Base-by-base conservation (phyloP, 2,888 invertebrate species). In the Heliconius sara region DNA sequence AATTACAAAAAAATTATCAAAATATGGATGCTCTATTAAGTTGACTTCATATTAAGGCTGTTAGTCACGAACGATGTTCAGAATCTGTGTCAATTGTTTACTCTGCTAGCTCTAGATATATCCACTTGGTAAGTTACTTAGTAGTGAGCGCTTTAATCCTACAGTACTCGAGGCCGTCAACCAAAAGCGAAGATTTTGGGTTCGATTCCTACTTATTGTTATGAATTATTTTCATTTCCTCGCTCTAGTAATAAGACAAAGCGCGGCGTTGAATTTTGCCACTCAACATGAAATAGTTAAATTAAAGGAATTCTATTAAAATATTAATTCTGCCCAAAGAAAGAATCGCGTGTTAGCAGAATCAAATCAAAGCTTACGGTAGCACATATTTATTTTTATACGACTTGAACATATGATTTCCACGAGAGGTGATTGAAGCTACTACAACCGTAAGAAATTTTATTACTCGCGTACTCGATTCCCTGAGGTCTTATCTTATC, bases 401-500 rank as follows among this genome's bases (percentile, higher is more conserved):
- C 5, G 52, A 52, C 4, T 6, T 52, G 47, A 47, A 16, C 12
- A 19, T 22, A 19, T 60, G 13, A 60, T 3, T n/a, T 22, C 60
- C n/a, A 10, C n/a, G n/a, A n/a, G n/a, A n/a, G 19, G n/a, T 3
- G n/a, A 60, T 12, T n/a, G 60, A 60, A 60, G n/a, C 60, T n/a
- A 60, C 12, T 63, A 25, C 13, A 63, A 63, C 72, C 52, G 27
- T 73, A 78, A 74, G 76, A 76, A 73, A 76, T 68, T 78, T 81
- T 67, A 79, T 70, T 76, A 80, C 78, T 16, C 22, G 65, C 67
- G 60, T 66, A 77, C 81, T 80, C 43, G 75, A 66, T 75, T 77
- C 66, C 52, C 47, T 34, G 43, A 79, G 81, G 67, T 52, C 76
- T 78, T 70, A 70, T 70, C 80, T 84, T 83, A 83, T 82, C 79